Base-by-base conservation (phyloP, 2,113 vertebrate species). In the Parus major region DNA sequence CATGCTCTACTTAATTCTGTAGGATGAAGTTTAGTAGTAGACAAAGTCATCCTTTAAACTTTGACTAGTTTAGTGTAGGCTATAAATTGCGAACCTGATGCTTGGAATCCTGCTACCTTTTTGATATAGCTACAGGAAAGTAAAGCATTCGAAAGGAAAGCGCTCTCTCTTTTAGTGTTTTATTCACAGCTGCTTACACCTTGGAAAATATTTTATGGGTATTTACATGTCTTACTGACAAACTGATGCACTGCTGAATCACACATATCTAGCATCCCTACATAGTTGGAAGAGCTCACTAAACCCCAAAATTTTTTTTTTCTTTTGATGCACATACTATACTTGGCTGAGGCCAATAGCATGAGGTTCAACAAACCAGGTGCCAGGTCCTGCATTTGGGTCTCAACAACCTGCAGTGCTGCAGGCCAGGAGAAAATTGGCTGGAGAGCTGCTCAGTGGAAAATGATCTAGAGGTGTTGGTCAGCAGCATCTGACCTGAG, bases 1-100 rank as follows among this genome's bases (percentile, higher is more conserved):
- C 76, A 85, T 33, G 83, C 83, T 93, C 65, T 82, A 77, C 86
- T 96, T 96, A 90, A 78, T 95, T 96, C 76, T 77, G 42, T 83
- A 87, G 57, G 52, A 64, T 88, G 78, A 95, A 70, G 57, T 95
- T 96, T 95, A 87, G 50, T 47, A 76, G 73, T 64, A 95, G 72
- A 81, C 41, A 94, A 82, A 76, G 7, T 14, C 46, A 94, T 79
- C 79, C 35, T 96, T 96, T 92, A 95, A 94, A 82, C 71, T 90
- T 85, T 77, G 49, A 56, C 81, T 85, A 57, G 82, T 82, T 85
- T 91, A 91, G 69, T 24, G 31, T 68, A 56, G 82, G 47, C 64
- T 96, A 61, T 93, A 82, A 88, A 82, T 93, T 90, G 73, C 50
- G 55, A 82, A 86, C n/a, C 49, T 72, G 63, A 68, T 92, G 52